These are phyloP conservation scores for Patiria pectinifera DNA, from an alignment of 53 echinoderm and acorn worm species.

Conservation along the genomic window DNA sequence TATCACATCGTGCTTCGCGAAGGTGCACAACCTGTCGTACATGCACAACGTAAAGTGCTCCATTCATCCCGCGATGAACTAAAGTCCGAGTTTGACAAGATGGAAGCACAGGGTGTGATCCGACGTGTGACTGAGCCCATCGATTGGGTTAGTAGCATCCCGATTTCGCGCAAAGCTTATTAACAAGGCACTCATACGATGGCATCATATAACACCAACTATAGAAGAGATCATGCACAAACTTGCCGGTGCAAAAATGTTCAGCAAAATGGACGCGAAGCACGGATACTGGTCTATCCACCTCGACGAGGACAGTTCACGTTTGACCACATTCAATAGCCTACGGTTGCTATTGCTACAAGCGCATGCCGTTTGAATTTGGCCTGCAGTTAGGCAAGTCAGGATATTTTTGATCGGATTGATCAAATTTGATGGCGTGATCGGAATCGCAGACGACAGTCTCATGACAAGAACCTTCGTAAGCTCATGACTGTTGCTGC, in stretches of 20 bases:
- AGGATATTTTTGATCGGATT: conserved; percentile 69
- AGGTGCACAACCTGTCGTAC: conserved; percentile 31
- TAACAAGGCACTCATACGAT: conserved; percentile 56
- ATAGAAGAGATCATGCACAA: conserved; percentile 68
- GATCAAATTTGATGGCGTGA: conserved; percentile 65
- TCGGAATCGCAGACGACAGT: conserved; percentile 62
- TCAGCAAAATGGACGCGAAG: conserved; percentile 72
- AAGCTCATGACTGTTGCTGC: conserved; percentile 48
- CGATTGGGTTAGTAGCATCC: conserved; percentile 74
- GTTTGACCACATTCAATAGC: conserved; percentile 54
- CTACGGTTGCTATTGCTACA: conserved; percentile 70
- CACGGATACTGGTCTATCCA: conserved; percentile 77
- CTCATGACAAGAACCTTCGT: conserved; percentile 57
- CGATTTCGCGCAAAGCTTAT: conserved; percentile 57
- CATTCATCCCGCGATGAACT: conserved; percentile 70
- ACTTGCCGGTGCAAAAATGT: conserved; percentile 58
- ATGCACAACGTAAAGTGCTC: conserved; percentile 41
- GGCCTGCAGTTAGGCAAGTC: conserved; percentile 58
- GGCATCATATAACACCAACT: conserved; percentile 69
- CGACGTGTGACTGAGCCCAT: conserved; percentile 72
- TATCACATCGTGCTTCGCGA: conserved; percentile 70
- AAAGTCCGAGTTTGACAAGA: conserved; percentile 59
- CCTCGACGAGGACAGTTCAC: conserved; percentile 57
- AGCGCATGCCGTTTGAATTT: conserved; percentile 64
- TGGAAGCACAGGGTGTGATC: conserved; percentile 71